A percentile compares a stretch with the other conserved stretches of the same genome.
These are phyloP conservation scores for Sylvia atricapilla DNA, from an alignment of 2,113 vertebrate genomes.

Conservation along the genomic window DNA sequence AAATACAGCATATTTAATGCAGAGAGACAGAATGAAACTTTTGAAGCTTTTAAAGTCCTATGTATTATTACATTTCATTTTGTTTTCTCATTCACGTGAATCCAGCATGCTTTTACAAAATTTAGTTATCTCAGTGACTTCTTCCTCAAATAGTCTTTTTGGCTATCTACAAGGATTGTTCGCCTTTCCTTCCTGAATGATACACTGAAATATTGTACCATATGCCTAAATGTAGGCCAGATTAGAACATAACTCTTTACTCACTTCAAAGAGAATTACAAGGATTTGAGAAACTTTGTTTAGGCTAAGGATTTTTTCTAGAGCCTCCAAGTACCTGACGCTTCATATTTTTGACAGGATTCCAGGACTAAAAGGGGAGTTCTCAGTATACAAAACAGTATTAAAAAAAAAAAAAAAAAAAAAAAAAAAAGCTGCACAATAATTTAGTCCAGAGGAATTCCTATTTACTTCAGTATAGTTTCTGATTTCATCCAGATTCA, in stretches of 20 bases:
- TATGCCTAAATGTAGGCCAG: background rate
- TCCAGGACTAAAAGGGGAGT: background rate
- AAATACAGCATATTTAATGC: background rate
- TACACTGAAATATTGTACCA: background rate
- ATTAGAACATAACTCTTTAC: background rate
- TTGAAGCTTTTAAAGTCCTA: background rate
- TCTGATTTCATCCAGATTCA: background rate
- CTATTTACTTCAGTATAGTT: background rate
- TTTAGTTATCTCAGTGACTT: background rate
- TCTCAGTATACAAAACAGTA: background rate
- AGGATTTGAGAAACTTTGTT: background rate
- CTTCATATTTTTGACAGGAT: background rate
- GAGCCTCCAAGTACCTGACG: background rate
- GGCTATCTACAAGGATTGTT: background rate
- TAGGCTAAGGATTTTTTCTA: background rate
- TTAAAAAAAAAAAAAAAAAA: background rate
- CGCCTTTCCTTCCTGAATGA: background rate
- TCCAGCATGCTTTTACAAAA: background rate
- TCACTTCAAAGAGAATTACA: background rate
- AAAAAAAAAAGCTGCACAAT: background rate
- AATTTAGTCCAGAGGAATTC: background rate
- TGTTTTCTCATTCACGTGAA: accelerated
- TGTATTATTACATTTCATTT: background rate
- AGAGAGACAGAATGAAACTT: background rate
- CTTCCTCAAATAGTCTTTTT: background rate